Conservation (phyloP, 2,113 vertebrate species). For the Anarrhichthys ocellatus region DNA sequence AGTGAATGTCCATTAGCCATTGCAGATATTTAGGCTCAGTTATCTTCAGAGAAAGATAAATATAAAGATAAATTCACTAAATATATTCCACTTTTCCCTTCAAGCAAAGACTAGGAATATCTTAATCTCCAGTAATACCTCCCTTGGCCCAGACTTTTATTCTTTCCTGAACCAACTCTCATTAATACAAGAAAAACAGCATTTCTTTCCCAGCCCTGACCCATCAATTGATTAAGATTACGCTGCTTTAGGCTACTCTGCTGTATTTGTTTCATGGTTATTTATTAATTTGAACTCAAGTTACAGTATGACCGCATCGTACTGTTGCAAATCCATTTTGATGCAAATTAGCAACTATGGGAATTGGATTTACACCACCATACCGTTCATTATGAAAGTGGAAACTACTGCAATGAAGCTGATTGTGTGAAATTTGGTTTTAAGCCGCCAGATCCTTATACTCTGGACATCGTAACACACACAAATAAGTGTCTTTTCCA, state of each 20-base stretch:
- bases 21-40: slow-evolving; percentile 30
- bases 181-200: slow-evolving; percentile 12
- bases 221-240: not conserved
- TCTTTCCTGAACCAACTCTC: not conserved
- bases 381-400: not conserved
- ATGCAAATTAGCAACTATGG: not conserved
- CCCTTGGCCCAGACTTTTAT: not conserved
- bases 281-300: not conserved
- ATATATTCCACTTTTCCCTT: slow-evolving; percentile 23
- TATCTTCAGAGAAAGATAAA: slow-evolving; percentile 17
- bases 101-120: slow-evolving; percentile 14
- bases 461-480: not conserved
- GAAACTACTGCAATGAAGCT: not conserved
- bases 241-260: not conserved
- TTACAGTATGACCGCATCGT: not conserved
- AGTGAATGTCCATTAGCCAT: slow-evolving; percentile 38
- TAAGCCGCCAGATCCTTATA: too few relatives aligned
- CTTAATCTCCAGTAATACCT: too few relatives aligned
- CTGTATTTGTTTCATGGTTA: not conserved
- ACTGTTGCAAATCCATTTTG: not conserved
- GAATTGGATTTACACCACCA: not conserved
- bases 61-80: too few relatives aligned
- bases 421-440: not conserved
- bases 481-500: not conserved
- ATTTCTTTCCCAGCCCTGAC: not conserved